Evolutionary conservation across 1,140 invertebrate genomes (phyloP), one percentile per base, ranked within the genome.

Genomic region (Caenorhabditis latens): DNA sequence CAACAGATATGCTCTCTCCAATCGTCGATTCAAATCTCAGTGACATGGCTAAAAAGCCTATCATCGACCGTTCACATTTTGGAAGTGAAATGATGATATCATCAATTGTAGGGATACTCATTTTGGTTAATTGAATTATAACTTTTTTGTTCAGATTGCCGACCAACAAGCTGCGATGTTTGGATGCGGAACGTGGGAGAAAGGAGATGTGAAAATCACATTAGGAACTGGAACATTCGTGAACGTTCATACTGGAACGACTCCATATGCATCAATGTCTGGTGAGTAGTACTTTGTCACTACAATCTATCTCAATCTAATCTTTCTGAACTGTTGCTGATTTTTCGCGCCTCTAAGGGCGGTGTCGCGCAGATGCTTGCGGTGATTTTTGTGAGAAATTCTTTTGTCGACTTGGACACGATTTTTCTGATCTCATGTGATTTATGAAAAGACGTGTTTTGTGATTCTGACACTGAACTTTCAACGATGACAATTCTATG

Each of bases 221-320:
- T 94, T 99, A 93, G 98, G 98, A 0, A 99, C 97, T 0, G 97
- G 98, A 0, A 96, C 96, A 1, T 99, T 99, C 92, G 92, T 99
- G 1, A 95, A 98, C 92, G 94, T 98, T 11, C 96, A 98, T 91
- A 97, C 96, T 2, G 96, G 96, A 1, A 89, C 88, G 8, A 93
- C 94, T 50, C 95, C 96, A 7, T 95, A 96, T 92, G 95, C 96
- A 0, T 96, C 96, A 40, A 92, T 96, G 7, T 92, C 93, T 88
- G 94, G 94, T 88, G 55, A 83, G 79, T 21, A 42, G 55, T 58
- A 40, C 50, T 24, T 42, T 19, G 11, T 32, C 14, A 11, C 3
- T 21, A 6, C 71, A 48, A 9, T 11, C 7, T 4, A 46, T 71
- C 3, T 5, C 11, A 40, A 40, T 63, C 19, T 19, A 63, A 63